Conservation (phyloP, 2,888 invertebrate genomes). For the Acanthosepion pharaonis region DNA sequence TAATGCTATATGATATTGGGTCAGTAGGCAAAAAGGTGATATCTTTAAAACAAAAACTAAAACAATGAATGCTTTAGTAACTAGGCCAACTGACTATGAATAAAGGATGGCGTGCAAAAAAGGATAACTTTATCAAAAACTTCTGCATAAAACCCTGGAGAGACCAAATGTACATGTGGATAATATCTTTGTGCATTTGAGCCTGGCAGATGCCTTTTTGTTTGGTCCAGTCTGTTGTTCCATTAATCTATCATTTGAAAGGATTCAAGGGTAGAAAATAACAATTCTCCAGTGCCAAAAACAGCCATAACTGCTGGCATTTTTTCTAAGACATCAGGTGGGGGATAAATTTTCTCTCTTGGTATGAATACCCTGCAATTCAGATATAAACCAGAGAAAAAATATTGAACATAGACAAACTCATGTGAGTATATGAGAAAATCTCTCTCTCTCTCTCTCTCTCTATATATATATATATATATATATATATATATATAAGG, state of each 20-base stretch:
- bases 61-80: not conserved
- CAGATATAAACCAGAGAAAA: not conserved
- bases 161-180: not conserved
- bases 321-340: not conserved
- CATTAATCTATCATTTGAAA: not conserved
- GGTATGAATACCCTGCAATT: not conserved
- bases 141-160: not conserved
- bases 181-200: not conserved
- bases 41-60: not conserved
- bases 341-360: not conserved
- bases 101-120: not conserved
- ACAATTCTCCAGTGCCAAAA: too few species aligned
- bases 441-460: too few species aligned
- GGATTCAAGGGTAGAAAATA: not conserved
- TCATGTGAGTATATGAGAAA: not conserved
- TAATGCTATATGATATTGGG: not conserved
- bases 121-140: not conserved
- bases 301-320: not conserved
- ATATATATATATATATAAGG: too few species aligned
- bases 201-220: not conserved
- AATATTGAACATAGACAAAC: not conserved
- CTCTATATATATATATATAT: too few species aligned
- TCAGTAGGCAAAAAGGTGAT: not conserved
- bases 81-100: not conserved
- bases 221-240: not conserved